These are phyloP conservation scores for Rhinogobius similis DNA, from an alignment of 2,113 vertebrate genomes.

Conservation along the genomic window DNA sequence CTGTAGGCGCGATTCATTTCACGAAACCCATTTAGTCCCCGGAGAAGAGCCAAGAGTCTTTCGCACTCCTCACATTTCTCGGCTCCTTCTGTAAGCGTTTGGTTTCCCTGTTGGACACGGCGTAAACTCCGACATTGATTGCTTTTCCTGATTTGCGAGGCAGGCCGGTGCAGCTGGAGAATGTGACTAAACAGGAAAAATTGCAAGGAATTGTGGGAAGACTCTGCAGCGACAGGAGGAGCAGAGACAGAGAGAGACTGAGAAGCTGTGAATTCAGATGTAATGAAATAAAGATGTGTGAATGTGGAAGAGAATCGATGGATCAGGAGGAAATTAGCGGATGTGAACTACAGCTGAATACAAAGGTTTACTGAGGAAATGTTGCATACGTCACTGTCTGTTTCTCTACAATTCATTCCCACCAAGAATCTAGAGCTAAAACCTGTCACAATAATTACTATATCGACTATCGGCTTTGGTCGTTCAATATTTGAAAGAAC, in stretches of 20 bases:
- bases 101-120: constrained; percentile 25
- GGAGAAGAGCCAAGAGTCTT: background rate
- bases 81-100: constrained; percentile 35
- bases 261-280: constrained; percentile 25
- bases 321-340: background rate
- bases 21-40: constrained; percentile 10
- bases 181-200: constrained; percentile 74
- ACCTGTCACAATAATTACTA: no score
- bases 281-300: constrained; percentile 40
- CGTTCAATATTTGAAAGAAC: no score
- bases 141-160: constrained; percentile 63
- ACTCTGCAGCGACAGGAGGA: constrained; percentile 10
- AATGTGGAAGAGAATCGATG: constrained; percentile 28
- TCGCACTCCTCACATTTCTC: no score
- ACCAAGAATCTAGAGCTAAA: no score
- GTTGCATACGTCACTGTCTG: background rate
- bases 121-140: constrained; percentile 48
- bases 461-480: no score
- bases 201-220: constrained; percentile 18
- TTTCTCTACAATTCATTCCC: background rate
- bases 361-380: background rate
- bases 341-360: background rate
- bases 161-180: constrained; percentile 43
- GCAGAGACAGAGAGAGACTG: background rate
- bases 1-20: background rate